phyloP scores from a whole-genome alignment of 2,888 invertebrate genomes.

The Ormyrus pomaceus region DNA sequence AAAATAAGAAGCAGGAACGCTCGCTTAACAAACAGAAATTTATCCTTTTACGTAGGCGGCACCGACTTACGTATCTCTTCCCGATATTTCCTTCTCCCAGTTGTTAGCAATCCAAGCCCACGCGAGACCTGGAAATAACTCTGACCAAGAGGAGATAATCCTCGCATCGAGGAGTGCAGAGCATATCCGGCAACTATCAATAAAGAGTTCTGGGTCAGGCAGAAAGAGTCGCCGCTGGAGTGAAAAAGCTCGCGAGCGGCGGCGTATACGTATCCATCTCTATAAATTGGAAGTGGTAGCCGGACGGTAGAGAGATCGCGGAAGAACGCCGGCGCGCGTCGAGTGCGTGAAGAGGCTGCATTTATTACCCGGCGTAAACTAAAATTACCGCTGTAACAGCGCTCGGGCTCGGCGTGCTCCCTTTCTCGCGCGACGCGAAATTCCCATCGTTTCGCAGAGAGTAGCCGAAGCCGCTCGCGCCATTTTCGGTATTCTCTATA shows the following conservation, averaged over 20 bases:
- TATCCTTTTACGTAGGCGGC: too few species aligned
- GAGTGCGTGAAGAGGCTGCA: constrained; percentile 67
- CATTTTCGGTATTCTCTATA: constrained; percentile 67
- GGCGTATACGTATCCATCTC: neutral
- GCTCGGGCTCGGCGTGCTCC: constrained; percentile 26
- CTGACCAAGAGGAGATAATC: too few species aligned
- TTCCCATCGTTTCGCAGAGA: constrained; percentile 69
- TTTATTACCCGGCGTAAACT: constrained; percentile 71
- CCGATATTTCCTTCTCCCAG: too few species aligned
- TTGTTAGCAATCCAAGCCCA: too few species aligned
- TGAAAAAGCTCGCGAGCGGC: neutral
- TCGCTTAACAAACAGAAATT: too few species aligned
- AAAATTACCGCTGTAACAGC: constrained; percentile 69
- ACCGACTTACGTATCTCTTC: too few species aligned
- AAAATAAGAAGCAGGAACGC: too few species aligned
- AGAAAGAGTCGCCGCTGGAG: constrained; percentile 4
- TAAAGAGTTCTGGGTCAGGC: neutral
- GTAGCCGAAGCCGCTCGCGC: constrained; percentile 66
- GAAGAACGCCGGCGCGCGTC: constrained; percentile 67
- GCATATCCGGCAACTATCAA: neutral
- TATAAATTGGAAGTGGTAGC: neutral
- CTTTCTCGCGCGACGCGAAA: constrained; percentile 60
- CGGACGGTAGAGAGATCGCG: constrained; percentile 58
- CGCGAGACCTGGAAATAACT: too few species aligned
- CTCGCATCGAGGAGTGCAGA: too few species aligned